Percentiles rank a stretch among this genome's conserved stretches.
Evolutionary conservation across 1,140 invertebrate species (phyloP).

Genomic region (Nephila pilipes): DNA sequence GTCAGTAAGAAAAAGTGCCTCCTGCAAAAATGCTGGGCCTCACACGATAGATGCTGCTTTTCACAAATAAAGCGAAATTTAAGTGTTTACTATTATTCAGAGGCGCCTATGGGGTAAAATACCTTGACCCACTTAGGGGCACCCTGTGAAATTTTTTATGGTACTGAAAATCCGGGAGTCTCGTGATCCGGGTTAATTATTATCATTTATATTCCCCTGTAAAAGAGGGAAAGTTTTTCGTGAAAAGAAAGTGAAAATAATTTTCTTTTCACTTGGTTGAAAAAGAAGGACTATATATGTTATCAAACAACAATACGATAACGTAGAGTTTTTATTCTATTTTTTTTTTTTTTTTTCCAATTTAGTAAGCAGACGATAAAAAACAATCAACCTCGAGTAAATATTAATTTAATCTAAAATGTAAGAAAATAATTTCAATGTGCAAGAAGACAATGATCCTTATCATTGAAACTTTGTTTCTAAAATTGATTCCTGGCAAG

Average conservation of each 20-base stretch:
- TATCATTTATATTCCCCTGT: neutral
- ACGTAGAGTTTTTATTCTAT: too few species aligned
- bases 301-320: too few species aligned
- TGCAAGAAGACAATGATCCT: too few species aligned
- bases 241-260: neutral
- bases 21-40: neutral
- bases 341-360: too few species aligned
- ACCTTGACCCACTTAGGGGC: neutral
- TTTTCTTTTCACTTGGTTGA: too few species aligned
- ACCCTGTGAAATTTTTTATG: neutral
- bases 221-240: neutral
- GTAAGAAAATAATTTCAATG: too few species aligned
- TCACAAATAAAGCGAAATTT: neutral
- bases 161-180: neutral
- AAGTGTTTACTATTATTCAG: neutral
- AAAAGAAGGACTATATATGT: too few species aligned
- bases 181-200: neutral
- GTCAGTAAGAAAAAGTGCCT: neutral
- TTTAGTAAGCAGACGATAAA: too few species aligned
- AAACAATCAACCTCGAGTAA: too few species aligned
- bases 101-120: neutral
- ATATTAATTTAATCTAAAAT: too few species aligned
- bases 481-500: too few species aligned
- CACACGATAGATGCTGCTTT: neutral
- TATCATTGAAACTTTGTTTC: too few species aligned